phyloP scores from a whole-genome alignment of 2,113 vertebrate genomes.

The Pitta sordida region DNA sequence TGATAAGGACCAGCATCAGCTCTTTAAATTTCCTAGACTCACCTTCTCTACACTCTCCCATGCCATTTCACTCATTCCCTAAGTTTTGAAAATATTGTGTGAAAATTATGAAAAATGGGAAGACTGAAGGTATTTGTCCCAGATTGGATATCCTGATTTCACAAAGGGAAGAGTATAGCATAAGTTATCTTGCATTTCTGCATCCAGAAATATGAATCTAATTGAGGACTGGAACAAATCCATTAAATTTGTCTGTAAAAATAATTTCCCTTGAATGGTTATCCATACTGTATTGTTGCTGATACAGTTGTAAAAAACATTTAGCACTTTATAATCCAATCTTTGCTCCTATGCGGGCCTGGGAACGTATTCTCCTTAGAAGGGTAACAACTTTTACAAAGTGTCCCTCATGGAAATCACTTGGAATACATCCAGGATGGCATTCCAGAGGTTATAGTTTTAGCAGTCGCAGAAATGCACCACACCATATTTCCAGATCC shows the following conservation, averaged over 20 bases:
- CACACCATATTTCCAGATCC: constrained; percentile 44
- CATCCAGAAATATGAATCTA: constrained; percentile 74
- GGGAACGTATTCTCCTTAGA: constrained; percentile 72
- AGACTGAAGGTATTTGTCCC: constrained; percentile 21
- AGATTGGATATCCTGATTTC: constrained; percentile 36
- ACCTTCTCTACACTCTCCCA: not conserved
- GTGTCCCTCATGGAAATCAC: constrained; percentile 81
- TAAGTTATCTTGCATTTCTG: constrained; percentile 58
- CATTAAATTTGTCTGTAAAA: constrained; percentile 78
- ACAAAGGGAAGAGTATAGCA: constrained; percentile 14
- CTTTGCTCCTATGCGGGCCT: constrained; percentile 73
- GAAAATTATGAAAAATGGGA: not conserved
- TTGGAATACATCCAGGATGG: constrained; percentile 76
- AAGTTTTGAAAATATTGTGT: not conserved
- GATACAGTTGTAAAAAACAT: constrained; percentile 82
- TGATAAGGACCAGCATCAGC: not conserved
- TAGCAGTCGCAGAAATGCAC: constrained; percentile 70
- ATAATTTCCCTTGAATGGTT: constrained; percentile 79
- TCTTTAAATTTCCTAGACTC: not conserved
- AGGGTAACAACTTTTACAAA: constrained; percentile 81
- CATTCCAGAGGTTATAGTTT: constrained; percentile 83
- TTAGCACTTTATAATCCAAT: constrained; percentile 84
- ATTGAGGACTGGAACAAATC: constrained; percentile 75
- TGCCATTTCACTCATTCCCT: not conserved
- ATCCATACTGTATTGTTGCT: constrained; percentile 76